Percentiles rank a stretch among this genome's conserved stretches.
Conservation (phyloP, 2,113 vertebrate genomes). For the Burhinus bistriatus region DNA sequence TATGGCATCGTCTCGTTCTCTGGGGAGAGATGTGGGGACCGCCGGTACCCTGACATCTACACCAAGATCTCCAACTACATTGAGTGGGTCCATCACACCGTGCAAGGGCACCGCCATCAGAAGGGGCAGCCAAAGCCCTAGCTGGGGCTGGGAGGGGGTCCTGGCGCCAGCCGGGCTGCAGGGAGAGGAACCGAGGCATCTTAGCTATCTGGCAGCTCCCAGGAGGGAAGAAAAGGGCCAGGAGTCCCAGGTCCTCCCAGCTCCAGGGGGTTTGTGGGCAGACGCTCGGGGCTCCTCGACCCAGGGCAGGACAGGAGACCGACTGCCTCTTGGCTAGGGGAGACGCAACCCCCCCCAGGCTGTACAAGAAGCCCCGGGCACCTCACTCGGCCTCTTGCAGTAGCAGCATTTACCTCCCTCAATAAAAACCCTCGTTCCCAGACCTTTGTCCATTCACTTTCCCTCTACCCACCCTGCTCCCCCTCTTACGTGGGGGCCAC, state of each 20-base stretch:
- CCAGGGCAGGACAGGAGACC: background rate
- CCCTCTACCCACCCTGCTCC: background rate
- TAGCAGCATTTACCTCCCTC: background rate
- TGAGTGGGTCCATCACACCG: slow-evolving; percentile 33
- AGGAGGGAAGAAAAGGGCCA: background rate
- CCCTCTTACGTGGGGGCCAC: no score
- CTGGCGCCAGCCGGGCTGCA: accelerated
- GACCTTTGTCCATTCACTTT: background rate
- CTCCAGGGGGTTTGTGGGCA: background rate
- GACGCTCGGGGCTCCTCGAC: background rate
- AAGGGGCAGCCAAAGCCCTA: background rate
- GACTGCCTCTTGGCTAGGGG: accelerated
- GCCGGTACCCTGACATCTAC: slow-evolving; percentile 67
- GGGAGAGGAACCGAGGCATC: accelerated
- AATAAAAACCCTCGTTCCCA: background rate
- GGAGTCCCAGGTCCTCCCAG: background rate
- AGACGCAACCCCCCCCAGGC: accelerated
- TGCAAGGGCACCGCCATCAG: accelerated
- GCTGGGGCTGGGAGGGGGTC: accelerated
- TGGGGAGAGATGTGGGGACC: slow-evolving; percentile 65
- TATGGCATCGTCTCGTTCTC: slow-evolving; percentile 73
- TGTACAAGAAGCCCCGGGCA: background rate
- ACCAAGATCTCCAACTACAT: slow-evolving; percentile 71
- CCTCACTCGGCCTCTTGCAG: accelerated
- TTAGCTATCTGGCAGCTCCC: background rate